These are phyloP conservation scores for Indri indri DNA, from an alignment of 2,113 vertebrate species.

Conservation along the genomic window DNA sequence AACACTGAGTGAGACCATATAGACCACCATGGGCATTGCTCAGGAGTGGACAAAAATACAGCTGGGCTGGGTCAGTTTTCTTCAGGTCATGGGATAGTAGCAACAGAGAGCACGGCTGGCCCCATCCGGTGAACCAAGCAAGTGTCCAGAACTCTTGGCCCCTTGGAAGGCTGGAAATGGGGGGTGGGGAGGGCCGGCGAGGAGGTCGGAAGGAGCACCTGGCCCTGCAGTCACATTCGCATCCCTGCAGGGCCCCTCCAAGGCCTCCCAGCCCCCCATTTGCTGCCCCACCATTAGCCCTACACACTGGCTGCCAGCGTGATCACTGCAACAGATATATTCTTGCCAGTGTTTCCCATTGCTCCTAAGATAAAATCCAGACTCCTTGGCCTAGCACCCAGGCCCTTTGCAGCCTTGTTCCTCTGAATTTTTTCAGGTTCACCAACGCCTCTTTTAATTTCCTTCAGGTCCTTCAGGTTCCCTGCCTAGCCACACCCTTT, in stretches of 20 bases:
- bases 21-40: background rate
- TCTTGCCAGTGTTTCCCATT: background rate
- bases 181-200: background rate
- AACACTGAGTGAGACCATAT: background rate
- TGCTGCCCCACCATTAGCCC: background rate
- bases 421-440: background rate
- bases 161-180: background rate
- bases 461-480: background rate
- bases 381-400: background rate
- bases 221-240: background rate
- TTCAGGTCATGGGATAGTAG: background rate
- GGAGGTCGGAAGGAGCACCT: background rate
- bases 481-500: background rate
- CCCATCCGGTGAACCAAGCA: background rate
- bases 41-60: background rate
- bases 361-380: background rate
- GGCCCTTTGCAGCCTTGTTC: background rate
- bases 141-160: background rate
- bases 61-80: background rate
- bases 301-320: background rate
- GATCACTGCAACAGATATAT: background rate
- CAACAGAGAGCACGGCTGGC: too few species aligned
- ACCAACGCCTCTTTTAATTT: background rate
- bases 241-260: fast-evolving
- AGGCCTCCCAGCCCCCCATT: background rate